A percentile compares a stretch with the other conserved stretches of the same genome.
These are phyloP conservation scores for Sebastiscus tertius DNA, from an alignment of 2,797 vertebrate genomes.

Conservation along the genomic window DNA sequence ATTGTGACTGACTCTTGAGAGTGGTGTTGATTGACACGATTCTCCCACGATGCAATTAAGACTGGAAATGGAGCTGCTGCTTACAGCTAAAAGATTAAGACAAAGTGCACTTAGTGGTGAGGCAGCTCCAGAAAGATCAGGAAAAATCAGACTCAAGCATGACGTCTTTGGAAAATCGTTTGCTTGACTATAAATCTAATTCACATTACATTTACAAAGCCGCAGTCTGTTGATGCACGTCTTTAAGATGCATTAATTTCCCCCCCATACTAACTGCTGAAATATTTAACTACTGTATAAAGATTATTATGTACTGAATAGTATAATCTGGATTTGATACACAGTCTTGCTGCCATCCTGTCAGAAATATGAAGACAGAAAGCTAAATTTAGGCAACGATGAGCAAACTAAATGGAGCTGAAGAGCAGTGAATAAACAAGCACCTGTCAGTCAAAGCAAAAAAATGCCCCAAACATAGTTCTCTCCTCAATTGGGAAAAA, in stretches of 20 bases:
- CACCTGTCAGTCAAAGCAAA: slow-evolving; percentile 10
- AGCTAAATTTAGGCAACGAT: not conserved
- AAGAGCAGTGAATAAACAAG: slow-evolving; percentile 9
- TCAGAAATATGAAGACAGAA: not conserved
- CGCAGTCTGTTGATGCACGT: not conserved
- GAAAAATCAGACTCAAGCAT: slow-evolving; percentile 3
- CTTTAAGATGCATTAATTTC: not conserved
- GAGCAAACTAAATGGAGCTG: slow-evolving; percentile 7
- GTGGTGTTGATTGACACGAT: slow-evolving; percentile 1
- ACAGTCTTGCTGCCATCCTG: not conserved
- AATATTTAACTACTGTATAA: not conserved
- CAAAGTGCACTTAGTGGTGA: not conserved
- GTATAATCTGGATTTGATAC: not conserved
- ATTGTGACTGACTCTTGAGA: slow-evolving; percentile 4
- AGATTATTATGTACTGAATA: not conserved
- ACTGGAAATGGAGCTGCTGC: slow-evolving; percentile 18
- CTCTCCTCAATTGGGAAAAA: not conserved
- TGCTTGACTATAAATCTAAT: not conserved
- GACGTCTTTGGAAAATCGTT: not conserved
- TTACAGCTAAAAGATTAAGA: slow-evolving; percentile 21
- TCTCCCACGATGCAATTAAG: slow-evolving; percentile 19
- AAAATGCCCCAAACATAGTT: not conserved
- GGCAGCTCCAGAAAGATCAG: not conserved
- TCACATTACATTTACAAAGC: not conserved
- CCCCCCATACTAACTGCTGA: not conserved